Evolutionary conservation across 1,140 invertebrate genomes (phyloP).

Genomic region (Spodoptera frugiperda): DNA sequence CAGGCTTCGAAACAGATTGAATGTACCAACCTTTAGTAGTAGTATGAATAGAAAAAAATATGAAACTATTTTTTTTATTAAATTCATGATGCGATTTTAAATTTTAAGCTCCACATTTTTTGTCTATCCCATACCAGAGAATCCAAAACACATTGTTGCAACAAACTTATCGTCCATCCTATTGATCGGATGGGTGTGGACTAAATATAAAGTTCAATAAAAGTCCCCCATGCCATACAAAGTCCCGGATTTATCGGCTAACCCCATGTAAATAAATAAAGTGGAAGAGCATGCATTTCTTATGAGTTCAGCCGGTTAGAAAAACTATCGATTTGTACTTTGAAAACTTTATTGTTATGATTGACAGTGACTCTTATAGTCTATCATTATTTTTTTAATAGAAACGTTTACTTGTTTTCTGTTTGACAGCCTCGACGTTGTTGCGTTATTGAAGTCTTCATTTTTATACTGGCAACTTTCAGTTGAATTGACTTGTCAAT

Average conservation of each 20-base stretch:
- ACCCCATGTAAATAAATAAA: constrained; percentile 85
- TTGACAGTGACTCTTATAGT: constrained; percentile 30
- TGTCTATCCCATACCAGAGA: background rate
- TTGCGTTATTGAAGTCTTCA: too few relatives aligned
- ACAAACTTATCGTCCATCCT: constrained; percentile 66
- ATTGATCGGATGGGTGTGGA: constrained; percentile 78
- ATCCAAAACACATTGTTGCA: constrained; percentile 50
- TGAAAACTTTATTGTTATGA: constrained; percentile 59
- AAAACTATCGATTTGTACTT: constrained; percentile 70
- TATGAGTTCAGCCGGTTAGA: constrained; percentile 79
- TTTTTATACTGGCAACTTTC: too few relatives aligned
- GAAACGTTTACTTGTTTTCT: background rate
- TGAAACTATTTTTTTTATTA: too few relatives aligned
- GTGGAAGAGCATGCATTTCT: constrained; percentile 79
- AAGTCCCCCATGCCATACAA: constrained; percentile 77
- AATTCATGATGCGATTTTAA: too few relatives aligned
- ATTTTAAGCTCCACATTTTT: too few relatives aligned
- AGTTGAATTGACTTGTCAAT: too few relatives aligned
- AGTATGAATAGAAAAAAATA: too few relatives aligned
- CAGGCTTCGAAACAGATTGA: too few relatives aligned
- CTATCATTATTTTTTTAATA: background rate
- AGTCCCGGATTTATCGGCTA: constrained; percentile 83
- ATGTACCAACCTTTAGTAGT: too few relatives aligned
- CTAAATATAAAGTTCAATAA: constrained; percentile 84
- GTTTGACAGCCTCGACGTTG: background rate